Conservation (phyloP, 2,888 invertebrate species). For the Leistus spinibarbis region DNA sequence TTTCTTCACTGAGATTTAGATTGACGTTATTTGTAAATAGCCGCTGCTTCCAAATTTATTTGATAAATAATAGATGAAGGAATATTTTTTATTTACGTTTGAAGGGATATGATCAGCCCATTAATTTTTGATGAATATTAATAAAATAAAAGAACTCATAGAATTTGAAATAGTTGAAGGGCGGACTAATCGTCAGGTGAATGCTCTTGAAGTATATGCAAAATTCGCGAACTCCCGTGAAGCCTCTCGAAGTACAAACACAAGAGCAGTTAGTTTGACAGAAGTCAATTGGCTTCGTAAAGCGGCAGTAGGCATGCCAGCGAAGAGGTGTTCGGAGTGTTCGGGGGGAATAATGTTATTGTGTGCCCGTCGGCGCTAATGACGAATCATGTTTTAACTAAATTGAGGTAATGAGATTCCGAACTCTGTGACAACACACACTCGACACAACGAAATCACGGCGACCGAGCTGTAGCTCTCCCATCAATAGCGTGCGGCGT, state of each 20-base stretch:
- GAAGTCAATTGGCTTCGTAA: constrained; percentile 55
- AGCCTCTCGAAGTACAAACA: constrained; percentile 12
- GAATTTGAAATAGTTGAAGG: neutral
- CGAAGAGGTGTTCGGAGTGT: constrained; percentile 22
- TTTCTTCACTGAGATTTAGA: too few species aligned
- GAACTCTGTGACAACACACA: constrained; percentile 45
- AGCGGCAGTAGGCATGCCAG: constrained; percentile 51
- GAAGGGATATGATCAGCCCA: too few species aligned
- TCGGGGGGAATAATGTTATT: constrained; percentile 32
- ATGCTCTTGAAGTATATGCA: constrained; percentile 42
- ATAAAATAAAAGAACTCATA: neutral
- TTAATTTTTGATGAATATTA: constrained; percentile 16
- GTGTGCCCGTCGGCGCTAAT: constrained; percentile 47
- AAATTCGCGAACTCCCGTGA: constrained; percentile 21
- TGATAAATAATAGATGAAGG: too few species aligned
- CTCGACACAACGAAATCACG: neutral
- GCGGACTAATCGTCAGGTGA: constrained; percentile 11
- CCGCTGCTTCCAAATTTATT: too few species aligned
- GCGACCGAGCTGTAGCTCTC: too few species aligned
- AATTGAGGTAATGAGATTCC: constrained; percentile 56
- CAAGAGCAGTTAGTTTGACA: constrained; percentile 45
- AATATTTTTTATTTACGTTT: too few species aligned
- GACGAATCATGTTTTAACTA: constrained; percentile 56
- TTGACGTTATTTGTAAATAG: too few species aligned
- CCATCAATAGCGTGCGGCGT: constrained; percentile 50